Conservation (phyloP, 1,140 invertebrate species). For the Archivesica marissinica region DNA sequence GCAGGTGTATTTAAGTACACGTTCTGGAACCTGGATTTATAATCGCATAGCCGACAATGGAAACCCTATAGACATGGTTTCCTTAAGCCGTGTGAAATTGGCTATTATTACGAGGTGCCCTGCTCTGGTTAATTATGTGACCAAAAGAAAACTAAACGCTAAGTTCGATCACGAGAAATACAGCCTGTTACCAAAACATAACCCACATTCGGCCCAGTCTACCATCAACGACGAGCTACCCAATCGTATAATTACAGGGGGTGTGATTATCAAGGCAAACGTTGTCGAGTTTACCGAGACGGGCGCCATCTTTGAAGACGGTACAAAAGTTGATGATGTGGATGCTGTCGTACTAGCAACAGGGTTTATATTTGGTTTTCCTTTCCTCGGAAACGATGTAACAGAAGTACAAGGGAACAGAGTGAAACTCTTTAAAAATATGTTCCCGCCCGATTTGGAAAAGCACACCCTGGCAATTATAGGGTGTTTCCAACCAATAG, state of each 20-base stretch:
- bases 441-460: conserved; percentile 83
- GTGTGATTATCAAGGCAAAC: conserved; percentile 82
- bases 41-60: conserved; percentile 80
- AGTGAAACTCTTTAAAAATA: conserved; percentile 85
- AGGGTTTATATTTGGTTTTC: conserved; percentile 77
- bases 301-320: conserved; percentile 82
- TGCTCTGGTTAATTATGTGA: neutral
- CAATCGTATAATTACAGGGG: conserved; percentile 84
- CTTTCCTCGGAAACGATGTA: conserved; percentile 76
- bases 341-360: conserved; percentile 78
- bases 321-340: conserved; percentile 71
- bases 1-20: conserved; percentile 84
- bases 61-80: conserved; percentile 69
- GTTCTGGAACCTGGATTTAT: conserved; percentile 84
- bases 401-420: conserved; percentile 78
- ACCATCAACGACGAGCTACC: conserved; percentile 85
- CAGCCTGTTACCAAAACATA: conserved; percentile 81
- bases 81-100: neutral
- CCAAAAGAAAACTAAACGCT: conserved; percentile 59
- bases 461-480: conserved; percentile 84
- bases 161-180: conserved; percentile 84
- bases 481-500: conserved; percentile 85
- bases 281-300: conserved; percentile 74
- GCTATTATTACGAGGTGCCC: neutral
- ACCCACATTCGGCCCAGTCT: conserved; percentile 83